Evolutionary conservation across 2,113 vertebrate species (phyloP).

Genomic region (Haliaeetus leucogaster): DNA sequence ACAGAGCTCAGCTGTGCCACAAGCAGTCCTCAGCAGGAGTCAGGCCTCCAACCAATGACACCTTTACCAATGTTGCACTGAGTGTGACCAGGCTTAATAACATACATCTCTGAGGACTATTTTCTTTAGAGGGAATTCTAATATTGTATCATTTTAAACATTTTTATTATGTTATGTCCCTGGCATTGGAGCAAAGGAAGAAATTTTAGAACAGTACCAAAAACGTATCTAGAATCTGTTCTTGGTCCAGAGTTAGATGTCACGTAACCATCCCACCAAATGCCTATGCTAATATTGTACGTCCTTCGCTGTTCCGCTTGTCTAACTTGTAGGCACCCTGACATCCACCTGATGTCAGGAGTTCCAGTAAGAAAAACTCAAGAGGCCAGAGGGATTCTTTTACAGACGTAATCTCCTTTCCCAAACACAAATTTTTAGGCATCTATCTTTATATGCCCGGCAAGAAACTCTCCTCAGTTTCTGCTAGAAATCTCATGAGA

Average conservation of each 20-base stretch:
- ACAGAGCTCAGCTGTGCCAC: neutral
- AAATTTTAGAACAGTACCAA: neutral
- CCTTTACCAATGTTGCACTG: neutral
- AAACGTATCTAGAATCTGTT: neutral
- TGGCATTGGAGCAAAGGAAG: neutral
- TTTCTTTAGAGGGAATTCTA: neutral
- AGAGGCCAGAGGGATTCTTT: neutral
- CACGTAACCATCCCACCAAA: neutral
- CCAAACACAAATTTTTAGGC: neutral
- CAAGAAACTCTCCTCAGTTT: neutral
- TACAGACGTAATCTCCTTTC: neutral
- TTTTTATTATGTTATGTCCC: neutral
- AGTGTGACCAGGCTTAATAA: neutral
- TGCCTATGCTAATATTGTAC: fast-evolving
- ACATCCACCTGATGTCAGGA: no score
- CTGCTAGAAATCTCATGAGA: neutral
- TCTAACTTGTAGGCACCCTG: neutral
- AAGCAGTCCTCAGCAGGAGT: no score
- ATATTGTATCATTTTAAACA: neutral
- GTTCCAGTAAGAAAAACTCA: neutral
- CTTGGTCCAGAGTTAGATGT: neutral
- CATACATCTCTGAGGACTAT: neutral
- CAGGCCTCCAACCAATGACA: neutral
- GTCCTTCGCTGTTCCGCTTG: neutral
- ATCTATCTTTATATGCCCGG: neutral